Conservation (phyloP, 2,888 invertebrate genomes). For the Diaprepes abbreviatus region DNA sequence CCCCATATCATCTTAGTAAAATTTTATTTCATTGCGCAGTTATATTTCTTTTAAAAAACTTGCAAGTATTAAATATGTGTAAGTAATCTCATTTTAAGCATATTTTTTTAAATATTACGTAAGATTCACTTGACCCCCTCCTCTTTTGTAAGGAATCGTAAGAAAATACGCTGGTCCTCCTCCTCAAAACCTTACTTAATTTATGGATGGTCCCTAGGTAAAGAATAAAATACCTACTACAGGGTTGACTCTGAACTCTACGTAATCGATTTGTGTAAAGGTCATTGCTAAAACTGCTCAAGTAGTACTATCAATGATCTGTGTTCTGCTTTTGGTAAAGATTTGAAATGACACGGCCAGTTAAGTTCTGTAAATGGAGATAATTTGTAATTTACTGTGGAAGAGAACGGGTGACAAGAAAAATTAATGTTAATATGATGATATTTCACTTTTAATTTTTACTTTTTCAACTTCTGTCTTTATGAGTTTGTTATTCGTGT, state of each 20-base stretch:
- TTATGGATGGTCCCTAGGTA: too few species aligned
- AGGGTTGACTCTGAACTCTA: neutral
- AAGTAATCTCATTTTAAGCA: too few species aligned
- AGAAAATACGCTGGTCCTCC: too few species aligned
- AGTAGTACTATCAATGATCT: conserved; percentile 20
- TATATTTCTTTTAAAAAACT: too few species aligned
- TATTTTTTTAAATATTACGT: too few species aligned
- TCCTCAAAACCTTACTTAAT: too few species aligned
- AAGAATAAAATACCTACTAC: too few species aligned
- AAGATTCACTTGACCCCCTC: too few species aligned
- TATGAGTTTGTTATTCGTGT: conserved; percentile 26
- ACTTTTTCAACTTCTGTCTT: conserved; percentile 20
- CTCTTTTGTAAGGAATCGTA: too few species aligned
- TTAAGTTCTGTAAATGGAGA: conserved; percentile 39
- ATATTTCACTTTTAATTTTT: conserved; percentile 45
- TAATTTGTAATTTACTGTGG: conserved; percentile 41
- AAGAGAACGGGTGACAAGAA: conserved; percentile 43
- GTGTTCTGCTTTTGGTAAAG: conserved; percentile 39
- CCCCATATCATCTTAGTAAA: too few species aligned
- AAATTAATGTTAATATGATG: conserved; percentile 42
- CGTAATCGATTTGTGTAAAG: neutral
- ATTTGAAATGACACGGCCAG: conserved; percentile 41
- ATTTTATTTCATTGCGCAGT: too few species aligned
- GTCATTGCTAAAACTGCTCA: conserved; percentile 21
- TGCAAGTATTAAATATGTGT: too few species aligned